Evolutionary conservation across 2,113 vertebrate genomes (phyloP).

Genomic region (Puma concolor): DNA sequence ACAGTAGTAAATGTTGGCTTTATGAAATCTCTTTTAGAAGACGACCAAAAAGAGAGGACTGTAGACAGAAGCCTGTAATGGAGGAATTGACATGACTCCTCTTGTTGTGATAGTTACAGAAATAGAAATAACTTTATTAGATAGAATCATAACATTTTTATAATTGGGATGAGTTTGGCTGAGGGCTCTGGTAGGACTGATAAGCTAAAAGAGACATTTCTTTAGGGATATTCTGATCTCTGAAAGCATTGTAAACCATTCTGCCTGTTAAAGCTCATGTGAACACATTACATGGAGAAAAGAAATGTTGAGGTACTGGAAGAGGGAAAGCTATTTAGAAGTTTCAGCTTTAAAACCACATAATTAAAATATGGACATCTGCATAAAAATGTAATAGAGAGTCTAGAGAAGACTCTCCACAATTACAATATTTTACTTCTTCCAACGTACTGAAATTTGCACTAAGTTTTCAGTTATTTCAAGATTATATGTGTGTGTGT

Average conservation of each 20-base stretch:
- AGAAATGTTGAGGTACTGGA: neutral
- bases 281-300: neutral
- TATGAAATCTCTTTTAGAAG: neutral
- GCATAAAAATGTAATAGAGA: neutral
- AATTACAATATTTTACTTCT: slow-evolving; percentile 1
- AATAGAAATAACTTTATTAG: neutral
- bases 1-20: neutral
- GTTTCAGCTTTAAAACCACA: neutral
- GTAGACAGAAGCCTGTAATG: neutral
- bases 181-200: neutral
- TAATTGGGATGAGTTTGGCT: neutral
- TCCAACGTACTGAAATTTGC: neutral
- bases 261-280: neutral
- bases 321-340: neutral
- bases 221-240: neutral
- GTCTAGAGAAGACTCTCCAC: neutral
- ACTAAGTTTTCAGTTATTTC: slow-evolving; percentile 15
- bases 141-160: neutral
- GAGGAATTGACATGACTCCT: neutral
- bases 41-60: neutral
- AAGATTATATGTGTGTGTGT: neutral
- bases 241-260: neutral
- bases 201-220: neutral
- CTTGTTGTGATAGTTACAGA: neutral
- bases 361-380: neutral